A percentile compares a stretch with the other conserved stretches of the same genome.
phyloP scores from a whole-genome alignment of 2,113 vertebrate genomes.

The Ameiurus melas region DNA sequence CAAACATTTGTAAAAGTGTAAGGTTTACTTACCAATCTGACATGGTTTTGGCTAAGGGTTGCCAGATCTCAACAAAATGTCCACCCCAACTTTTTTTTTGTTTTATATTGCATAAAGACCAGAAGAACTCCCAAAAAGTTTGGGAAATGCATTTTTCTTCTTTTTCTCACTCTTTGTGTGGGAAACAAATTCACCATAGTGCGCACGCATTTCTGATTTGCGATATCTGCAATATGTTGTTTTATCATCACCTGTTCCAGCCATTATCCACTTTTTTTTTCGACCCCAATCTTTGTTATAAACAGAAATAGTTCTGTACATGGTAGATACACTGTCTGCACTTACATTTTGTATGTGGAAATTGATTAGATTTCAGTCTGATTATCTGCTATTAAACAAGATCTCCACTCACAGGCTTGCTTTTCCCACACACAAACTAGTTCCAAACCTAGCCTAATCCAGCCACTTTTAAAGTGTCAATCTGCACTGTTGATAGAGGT shows the following conservation, averaged over 20 bases:
- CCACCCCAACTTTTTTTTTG: not conserved
- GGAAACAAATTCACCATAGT: not conserved
- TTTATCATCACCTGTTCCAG: not conserved
- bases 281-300: not conserved
- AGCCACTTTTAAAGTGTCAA: not conserved
- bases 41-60: not conserved
- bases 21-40: not conserved
- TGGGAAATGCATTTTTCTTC: not conserved
- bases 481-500: not conserved
- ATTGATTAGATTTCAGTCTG: not conserved
- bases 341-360: not conserved
- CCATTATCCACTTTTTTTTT: not conserved
- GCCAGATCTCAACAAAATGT: not conserved
- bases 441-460: not conserved
- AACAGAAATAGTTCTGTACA: not conserved
- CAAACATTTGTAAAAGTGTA: not conserved
- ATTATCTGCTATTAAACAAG: too few relatives aligned
- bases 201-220: not conserved
- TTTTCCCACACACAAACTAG: not conserved
- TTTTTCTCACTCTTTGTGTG: not conserved
- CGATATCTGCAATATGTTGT: not conserved
- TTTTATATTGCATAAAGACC: not conserved
- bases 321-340: not conserved
- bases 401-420: too few relatives aligned
- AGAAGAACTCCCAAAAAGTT: not conserved